Percentiles rank a stretch among this genome's conserved stretches.
phyloP scores from a whole-genome alignment of 2,797 vertebrate species.

The Etheostoma perlongum region DNA sequence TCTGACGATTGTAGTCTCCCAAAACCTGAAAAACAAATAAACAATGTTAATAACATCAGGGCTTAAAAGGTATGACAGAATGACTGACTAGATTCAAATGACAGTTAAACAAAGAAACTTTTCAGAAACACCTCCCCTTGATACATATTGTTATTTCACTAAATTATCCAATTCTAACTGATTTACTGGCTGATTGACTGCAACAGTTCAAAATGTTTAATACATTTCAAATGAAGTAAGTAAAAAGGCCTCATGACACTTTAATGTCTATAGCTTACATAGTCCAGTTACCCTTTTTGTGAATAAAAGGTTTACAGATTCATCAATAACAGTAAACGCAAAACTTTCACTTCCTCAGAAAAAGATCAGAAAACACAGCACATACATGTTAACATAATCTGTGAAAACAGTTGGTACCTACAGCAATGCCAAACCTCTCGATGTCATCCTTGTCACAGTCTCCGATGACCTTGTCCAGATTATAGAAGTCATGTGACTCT shows the following conservation, averaged over 20 bases:
- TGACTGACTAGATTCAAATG: background rate
- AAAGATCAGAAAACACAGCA: background rate
- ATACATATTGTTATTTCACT: background rate
- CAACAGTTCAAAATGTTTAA: background rate
- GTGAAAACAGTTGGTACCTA: constrained; percentile 80
- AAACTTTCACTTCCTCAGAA: background rate
- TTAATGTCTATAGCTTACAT: background rate
- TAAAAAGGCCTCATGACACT: background rate
- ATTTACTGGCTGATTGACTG: background rate
- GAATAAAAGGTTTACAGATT: background rate
- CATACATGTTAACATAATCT: background rate
- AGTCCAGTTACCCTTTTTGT: background rate
- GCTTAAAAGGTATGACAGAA: background rate
- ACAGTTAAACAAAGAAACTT: background rate
- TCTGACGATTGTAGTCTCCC: constrained; percentile 94
- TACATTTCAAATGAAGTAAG: background rate
- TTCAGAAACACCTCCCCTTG: background rate
- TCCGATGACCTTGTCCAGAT: constrained; percentile 83
- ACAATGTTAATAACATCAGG: background rate
- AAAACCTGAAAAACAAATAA: constrained; percentile 87
- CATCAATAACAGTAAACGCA: background rate
- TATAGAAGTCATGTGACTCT: constrained; percentile 93
- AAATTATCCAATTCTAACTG: background rate
- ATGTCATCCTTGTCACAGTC: constrained; percentile 90
- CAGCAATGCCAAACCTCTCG: constrained; percentile 95